These are phyloP conservation scores for Mythimna ferrago DNA, from an alignment of 2,888 invertebrate species.

Conservation along the genomic window DNA sequence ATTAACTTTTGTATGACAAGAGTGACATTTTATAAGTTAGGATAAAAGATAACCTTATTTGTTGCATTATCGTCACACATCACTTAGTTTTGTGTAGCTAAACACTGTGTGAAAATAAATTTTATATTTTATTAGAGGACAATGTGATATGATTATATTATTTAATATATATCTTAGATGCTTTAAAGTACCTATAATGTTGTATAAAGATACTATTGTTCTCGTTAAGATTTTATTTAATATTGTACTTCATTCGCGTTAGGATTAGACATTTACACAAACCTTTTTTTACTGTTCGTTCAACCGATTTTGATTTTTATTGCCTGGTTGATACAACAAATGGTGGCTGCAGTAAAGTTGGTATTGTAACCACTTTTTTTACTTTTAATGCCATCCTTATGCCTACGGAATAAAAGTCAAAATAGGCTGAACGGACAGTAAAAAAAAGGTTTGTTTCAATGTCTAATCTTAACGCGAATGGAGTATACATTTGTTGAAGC, in stretches of 20 bases:
- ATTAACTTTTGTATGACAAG: slow-evolving; percentile 45
- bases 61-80: slow-evolving; percentile 28
- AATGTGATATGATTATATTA: slow-evolving; percentile 30
- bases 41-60: slow-evolving; percentile 4
- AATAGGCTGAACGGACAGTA: too few species aligned
- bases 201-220: slow-evolving; percentile 36
- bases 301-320: too few species aligned
- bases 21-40: slow-evolving; percentile 31
- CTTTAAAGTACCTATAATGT: slow-evolving; percentile 29
- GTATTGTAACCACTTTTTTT: too few species aligned
- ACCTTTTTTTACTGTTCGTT: too few species aligned
- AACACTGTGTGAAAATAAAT: slow-evolving; percentile 20
- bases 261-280: too few species aligned
- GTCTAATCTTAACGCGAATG: too few species aligned
- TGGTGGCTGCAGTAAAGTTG: too few species aligned
- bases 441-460: too few species aligned
- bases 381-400: too few species aligned
- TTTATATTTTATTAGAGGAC: slow-evolving; percentile 13
- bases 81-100: slow-evolving; percentile 26
- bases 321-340: too few species aligned
- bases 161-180: slow-evolving; percentile 21
- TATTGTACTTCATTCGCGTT: not conserved
- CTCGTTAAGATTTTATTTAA: slow-evolving; percentile 41
- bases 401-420: too few species aligned
- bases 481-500: slow-evolving; percentile 21